These are phyloP conservation scores for Hippocampus comes DNA, from an alignment of 2,113 vertebrate genomes.

Conservation along the genomic window DNA sequence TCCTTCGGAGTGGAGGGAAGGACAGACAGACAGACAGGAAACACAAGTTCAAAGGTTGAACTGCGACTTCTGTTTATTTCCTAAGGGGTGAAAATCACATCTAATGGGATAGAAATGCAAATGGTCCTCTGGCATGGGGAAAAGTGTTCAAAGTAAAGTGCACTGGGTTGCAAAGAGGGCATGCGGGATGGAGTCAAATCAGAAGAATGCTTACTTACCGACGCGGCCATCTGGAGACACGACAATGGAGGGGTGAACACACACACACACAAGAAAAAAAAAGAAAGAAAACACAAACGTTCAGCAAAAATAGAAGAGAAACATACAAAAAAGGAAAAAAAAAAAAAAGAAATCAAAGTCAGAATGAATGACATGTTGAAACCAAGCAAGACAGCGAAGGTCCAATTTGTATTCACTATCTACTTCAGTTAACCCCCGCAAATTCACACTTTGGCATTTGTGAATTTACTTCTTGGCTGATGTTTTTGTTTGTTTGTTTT, in stretches of 20 bases:
- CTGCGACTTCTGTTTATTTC: constrained; percentile 65
- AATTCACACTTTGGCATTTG: neutral
- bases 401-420: constrained; percentile 24
- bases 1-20: constrained; percentile 51
- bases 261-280: constrained; percentile 67
- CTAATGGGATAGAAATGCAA: neutral
- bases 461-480: neutral
- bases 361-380: constrained; percentile 90
- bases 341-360: constrained; percentile 82
- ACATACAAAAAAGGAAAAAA: constrained; percentile 34
- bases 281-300: constrained; percentile 63
- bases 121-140: constrained; percentile 34
- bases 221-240: constrained; percentile 96
- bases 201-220: constrained; percentile 97
- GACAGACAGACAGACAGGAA: constrained; percentile 43
- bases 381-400: constrained; percentile 53
- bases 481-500: neutral
- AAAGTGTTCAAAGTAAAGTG: constrained; percentile 47
- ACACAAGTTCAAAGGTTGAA: constrained; percentile 47
- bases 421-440: neutral
- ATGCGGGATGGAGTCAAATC: constrained; percentile 82
- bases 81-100: constrained; percentile 23
- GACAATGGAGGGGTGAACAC: constrained; percentile 94
- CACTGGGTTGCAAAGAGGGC: constrained; percentile 64
- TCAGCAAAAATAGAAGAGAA: constrained; percentile 51